Evolutionary conservation across 1,140 invertebrate species (phyloP), one percentile per base, ranked within the genome.

Genomic region (Aphis craccivora): DNA sequence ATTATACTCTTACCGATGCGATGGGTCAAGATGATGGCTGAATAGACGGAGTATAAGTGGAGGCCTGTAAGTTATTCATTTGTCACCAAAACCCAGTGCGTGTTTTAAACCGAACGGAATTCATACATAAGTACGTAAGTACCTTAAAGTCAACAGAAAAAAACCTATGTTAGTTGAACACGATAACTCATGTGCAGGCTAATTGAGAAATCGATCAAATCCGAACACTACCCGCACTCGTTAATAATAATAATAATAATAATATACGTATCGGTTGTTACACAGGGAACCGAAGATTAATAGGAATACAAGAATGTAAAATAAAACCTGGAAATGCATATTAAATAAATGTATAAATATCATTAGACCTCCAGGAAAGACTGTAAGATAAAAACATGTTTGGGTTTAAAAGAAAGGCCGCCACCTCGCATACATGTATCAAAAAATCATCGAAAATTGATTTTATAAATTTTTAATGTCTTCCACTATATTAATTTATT

Each of bases 191-290:
- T 89, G 88, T 89, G 14, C n/a, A 23, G 55, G 53, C 89, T 67
- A 60, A 90, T 67, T 43, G 53, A 90, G 89, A 90, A 67, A 90
- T 90, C 89, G 89, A 90, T 90, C 89, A 67, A 90, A 67, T n/a
- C 53, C 89, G 55, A 90, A 67, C 48, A 53, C 35, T 37, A 45
- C 14, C 14, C 25, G 25, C 43, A 35, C 35, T 89, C 37, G 88
- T 90, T 43, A 67, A 90, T 90, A 35, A 87, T 87, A 87, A 84
- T 53, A n/a, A n/a, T 40, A 35, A n/a, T 40, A 40, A 55, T 37
- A 30, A 9, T 60, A 60, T 30, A 40, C 53, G 23, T 67, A 89
- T 89, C 51, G 11, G 35, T 55, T 89, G 23, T 55, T 89, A 55
- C 45, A 55, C 22, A 55, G 35, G 25, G 37, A 55, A 89, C 55